phyloP scores from a whole-genome alignment of 2,797 vertebrate genomes.

The Dromococcyx pavoninus region DNA sequence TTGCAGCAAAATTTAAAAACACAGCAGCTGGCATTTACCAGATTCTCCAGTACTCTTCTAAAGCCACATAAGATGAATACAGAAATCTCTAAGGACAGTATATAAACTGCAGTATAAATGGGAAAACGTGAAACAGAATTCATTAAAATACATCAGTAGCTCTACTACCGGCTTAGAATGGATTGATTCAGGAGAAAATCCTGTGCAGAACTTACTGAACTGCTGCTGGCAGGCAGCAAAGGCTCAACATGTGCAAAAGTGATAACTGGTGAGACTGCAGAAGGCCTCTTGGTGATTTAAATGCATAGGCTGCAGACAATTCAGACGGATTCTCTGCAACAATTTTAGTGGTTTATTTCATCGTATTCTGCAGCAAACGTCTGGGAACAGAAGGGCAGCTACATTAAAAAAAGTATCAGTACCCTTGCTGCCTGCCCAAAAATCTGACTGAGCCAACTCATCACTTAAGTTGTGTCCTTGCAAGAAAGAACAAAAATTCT shows the following conservation, averaged over 20 bases:
- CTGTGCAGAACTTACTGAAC: constrained; percentile 43
- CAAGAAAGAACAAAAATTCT: neutral
- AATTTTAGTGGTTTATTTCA: constrained; percentile 14
- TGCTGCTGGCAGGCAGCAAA: constrained; percentile 55
- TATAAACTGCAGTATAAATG: constrained; percentile 60
- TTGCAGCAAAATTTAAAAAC: constrained; percentile 42
- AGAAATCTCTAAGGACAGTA: constrained; percentile 51
- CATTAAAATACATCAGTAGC: constrained; percentile 57
- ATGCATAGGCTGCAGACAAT: constrained; percentile 34
- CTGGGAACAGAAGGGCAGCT: neutral
- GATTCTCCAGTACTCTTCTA: constrained; percentile 34
- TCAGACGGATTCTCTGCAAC: neutral
- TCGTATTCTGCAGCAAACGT: constrained; percentile 1
- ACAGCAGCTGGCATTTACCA: constrained; percentile 52
- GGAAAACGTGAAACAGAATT: constrained; percentile 56
- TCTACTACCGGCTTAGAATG: constrained; percentile 30
- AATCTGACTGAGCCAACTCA: neutral
- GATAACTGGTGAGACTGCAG: constrained; percentile 54
- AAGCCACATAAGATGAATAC: constrained; percentile 57
- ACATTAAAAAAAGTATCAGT: neutral
- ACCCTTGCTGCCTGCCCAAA: neutral
- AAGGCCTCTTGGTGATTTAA: constrained; percentile 47
- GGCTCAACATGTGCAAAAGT: constrained; percentile 53
- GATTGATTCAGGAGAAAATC: constrained; percentile 61
- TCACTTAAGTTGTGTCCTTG: neutral